Conservation (phyloP, 2,888 invertebrate species). For the Tachina grossa region DNA sequence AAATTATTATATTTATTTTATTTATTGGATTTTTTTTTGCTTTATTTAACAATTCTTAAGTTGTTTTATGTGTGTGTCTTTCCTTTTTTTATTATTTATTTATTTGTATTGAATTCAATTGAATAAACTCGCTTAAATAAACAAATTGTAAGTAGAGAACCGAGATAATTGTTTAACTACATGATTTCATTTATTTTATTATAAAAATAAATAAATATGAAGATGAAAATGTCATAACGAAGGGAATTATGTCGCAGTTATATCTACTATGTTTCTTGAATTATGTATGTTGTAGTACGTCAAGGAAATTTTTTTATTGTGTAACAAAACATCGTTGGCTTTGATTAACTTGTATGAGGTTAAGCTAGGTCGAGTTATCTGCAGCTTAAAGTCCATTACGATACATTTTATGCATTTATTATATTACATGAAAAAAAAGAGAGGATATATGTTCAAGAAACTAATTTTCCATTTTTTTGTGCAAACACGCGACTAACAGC, state of each 20-base stretch:
- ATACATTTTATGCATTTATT: no score
- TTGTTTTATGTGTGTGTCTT: not conserved
- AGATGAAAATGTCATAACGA: constrained; percentile 18
- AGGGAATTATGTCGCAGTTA: constrained; percentile 30
- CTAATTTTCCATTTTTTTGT: no score
- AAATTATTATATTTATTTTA: constrained; percentile 34
- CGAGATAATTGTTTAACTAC: constrained; percentile 59
- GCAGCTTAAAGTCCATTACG: no score
- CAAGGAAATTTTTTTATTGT: not conserved
- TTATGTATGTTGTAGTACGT: no score
- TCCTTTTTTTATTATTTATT: not conserved
- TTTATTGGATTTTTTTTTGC: no score
- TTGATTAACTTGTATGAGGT: no score
- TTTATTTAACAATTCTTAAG: constrained; percentile 33
- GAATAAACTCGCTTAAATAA: constrained; percentile 69
- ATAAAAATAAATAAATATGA: constrained; percentile 7
- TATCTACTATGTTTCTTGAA: not conserved
- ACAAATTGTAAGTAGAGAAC: constrained; percentile 55
- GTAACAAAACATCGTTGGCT: no score
- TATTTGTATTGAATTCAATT: constrained; percentile 66
- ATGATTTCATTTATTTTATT: constrained; percentile 65
- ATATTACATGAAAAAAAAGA: no score
- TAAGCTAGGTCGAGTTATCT: no score
- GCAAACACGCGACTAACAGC: no score
- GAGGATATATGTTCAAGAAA: no score